phyloP scores from a whole-genome alignment of 2,797 vertebrate genomes.

The Cryptoblepharus egeriae region DNA sequence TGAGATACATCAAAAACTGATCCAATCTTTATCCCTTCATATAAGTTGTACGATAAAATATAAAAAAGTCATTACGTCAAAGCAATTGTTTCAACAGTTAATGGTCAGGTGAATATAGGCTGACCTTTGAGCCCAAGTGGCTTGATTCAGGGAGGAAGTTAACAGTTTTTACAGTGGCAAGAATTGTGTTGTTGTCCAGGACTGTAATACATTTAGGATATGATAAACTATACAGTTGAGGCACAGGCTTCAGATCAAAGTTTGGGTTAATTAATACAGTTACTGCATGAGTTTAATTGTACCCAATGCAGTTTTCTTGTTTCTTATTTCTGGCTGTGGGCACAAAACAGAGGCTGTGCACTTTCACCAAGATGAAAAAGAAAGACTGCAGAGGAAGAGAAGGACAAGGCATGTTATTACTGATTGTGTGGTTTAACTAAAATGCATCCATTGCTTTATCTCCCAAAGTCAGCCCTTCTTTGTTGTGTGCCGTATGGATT shows the following conservation, averaged over 20 bases:
- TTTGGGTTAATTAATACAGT: too few species aligned
- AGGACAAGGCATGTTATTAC: conserved; percentile 23
- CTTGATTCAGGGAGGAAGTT: too few species aligned
- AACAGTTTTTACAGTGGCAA: too few species aligned
- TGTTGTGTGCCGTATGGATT: conserved; percentile 36
- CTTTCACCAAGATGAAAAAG: background rate
- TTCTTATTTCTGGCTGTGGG: too few species aligned
- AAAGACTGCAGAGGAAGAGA: conserved; percentile 31
- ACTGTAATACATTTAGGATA: too few species aligned
- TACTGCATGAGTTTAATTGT: too few species aligned
- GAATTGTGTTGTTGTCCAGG: too few species aligned
- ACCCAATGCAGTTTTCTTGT: background rate
- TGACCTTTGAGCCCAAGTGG: too few species aligned
- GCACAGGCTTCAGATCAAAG: too few species aligned
- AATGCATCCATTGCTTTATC: conserved; percentile 36
- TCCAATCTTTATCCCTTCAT: background rate
- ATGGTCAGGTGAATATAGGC: too few species aligned
- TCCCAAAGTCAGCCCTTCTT: conserved; percentile 5
- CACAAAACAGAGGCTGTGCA: conserved; percentile 20
- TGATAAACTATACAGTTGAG: too few species aligned
- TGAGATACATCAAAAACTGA: background rate
- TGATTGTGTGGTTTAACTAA: conserved; percentile 45
- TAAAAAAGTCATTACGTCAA: background rate
- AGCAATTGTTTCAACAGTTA: too few species aligned
- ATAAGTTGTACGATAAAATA: background rate